Conservation (phyloP, 2,113 vertebrate species). For the Irena cyanogastra region DNA sequence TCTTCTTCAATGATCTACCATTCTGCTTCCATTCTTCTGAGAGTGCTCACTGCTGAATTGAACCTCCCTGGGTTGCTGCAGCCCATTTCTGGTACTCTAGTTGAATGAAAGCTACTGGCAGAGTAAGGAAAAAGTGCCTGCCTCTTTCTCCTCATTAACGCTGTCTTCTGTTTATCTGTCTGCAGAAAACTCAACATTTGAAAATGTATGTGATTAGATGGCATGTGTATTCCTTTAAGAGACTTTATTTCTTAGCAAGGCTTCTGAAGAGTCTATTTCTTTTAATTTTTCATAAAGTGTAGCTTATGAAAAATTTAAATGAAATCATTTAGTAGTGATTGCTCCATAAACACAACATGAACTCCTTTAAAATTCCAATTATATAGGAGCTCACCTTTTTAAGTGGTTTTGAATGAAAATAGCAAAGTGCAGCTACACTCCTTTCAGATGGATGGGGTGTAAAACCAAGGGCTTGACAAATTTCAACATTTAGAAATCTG, state of each 20-base stretch:
- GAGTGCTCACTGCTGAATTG: accelerated
- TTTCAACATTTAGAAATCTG: not conserved
- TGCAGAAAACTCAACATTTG: not conserved
- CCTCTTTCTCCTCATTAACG: not conserved
- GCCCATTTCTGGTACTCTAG: not conserved
- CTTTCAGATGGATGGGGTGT: not conserved
- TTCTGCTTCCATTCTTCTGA: not conserved
- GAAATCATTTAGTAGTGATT: slow-evolving; percentile 68
- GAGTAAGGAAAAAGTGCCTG: not conserved
- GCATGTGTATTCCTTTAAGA: slow-evolving; percentile 37
- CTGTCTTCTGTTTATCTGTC: not conserved
- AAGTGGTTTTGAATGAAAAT: slow-evolving; percentile 36
- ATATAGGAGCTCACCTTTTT: slow-evolving; percentile 52
- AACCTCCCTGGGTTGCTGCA: not conserved
- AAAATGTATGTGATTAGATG: not conserved
- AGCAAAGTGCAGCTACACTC: not conserved
- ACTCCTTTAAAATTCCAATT: slow-evolving; percentile 65
- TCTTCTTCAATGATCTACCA: not conserved
- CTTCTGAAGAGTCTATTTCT: slow-evolving; percentile 58
- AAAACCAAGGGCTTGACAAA: not conserved
- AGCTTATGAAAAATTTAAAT: slow-evolving; percentile 68
- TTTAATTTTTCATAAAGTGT: slow-evolving; percentile 69
- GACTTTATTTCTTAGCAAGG: slow-evolving; percentile 15
- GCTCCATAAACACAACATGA: slow-evolving; percentile 63
- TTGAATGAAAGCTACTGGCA: not conserved